phyloP scores from a whole-genome alignment of 2,888 invertebrate species.

The Zaprionus bogoriensis region DNA sequence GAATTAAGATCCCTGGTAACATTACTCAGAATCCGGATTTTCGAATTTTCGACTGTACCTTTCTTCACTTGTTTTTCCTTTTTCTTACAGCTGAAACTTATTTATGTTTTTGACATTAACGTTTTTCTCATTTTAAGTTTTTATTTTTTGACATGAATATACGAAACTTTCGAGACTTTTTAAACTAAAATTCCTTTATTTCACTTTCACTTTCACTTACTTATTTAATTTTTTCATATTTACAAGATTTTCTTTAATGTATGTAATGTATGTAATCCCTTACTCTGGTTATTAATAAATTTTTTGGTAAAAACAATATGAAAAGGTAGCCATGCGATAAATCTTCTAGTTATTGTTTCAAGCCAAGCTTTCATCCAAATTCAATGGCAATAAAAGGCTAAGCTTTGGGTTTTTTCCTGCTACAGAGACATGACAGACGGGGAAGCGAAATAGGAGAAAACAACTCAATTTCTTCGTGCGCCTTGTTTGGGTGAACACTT shows the following conservation, averaged over 20 bases:
- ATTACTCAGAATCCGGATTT: too few species aligned
- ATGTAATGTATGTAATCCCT: neutral
- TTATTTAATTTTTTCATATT: too few species aligned
- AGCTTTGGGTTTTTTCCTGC: neutral
- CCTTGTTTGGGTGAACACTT: slow-evolving; percentile 41
- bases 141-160: too few species aligned
- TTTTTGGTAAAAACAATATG: slow-evolving; percentile 2
- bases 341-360: slow-evolving; percentile 67
- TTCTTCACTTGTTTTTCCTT: too few species aligned
- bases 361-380: slow-evolving; percentile 36
- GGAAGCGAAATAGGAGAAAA: neutral
- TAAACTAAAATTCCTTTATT: too few species aligned
- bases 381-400: slow-evolving; percentile 53
- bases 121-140: too few species aligned
- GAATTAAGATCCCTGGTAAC: too few species aligned
- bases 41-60: too few species aligned
- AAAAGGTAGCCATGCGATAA: slow-evolving; percentile 54
- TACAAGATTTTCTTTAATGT: neutral
- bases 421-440: neutral
- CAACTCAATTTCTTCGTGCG: slow-evolving; percentile 34
- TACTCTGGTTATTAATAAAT: slow-evolving; percentile 38
- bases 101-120: too few species aligned
- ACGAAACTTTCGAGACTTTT: too few species aligned
- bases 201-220: too few species aligned
- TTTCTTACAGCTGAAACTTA: too few species aligned